Percentiles rank a stretch among this genome's conserved stretches.
These are phyloP conservation scores for Lipotes vexillifer DNA, from an alignment of 2,113 vertebrate genomes.

Conservation along the genomic window DNA sequence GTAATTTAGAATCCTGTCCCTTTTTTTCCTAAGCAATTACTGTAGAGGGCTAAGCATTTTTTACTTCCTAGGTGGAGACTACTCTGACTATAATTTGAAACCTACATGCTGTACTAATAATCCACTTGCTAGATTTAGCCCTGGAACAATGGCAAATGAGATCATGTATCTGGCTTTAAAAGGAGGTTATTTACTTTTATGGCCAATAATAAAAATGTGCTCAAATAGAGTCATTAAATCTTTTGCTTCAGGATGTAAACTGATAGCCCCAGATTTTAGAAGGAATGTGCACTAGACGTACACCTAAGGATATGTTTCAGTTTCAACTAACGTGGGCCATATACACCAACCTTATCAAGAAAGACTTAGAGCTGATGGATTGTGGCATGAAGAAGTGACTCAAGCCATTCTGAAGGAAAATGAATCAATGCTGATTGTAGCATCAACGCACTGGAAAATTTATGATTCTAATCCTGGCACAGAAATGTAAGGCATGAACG, in stretches of 20 bases:
- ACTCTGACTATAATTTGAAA: slow-evolving; percentile 65
- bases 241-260: slow-evolving; percentile 69
- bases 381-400: slow-evolving; percentile 9
- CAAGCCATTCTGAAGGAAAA: slow-evolving; percentile 26
- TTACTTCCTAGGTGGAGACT: slow-evolving; percentile 59
- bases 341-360: slow-evolving; percentile 1
- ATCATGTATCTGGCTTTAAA: slow-evolving; percentile 72
- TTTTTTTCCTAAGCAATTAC: slow-evolving; percentile 68
- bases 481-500: slow-evolving; percentile 20
- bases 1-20: slow-evolving; percentile 55
- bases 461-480: slow-evolving; percentile 10
- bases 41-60: slow-evolving; percentile 56
- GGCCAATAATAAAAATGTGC: slow-evolving; percentile 73
- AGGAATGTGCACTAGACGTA: slow-evolving; percentile 36
- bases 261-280: slow-evolving; percentile 47
- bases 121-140: slow-evolving; percentile 55
- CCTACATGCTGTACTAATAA: slow-evolving; percentile 59
- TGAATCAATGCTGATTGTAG: slow-evolving; percentile 53
- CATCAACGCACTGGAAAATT: slow-evolving; percentile 35
- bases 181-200: slow-evolving; percentile 72
- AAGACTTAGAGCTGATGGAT: slow-evolving; percentile 14
- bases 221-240: slow-evolving; percentile 72
- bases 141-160: slow-evolving; percentile 71
- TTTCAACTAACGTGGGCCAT: slow-evolving; percentile 8
- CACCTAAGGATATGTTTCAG: background rate